These are phyloP conservation scores for Zaprionus inermis DNA, from an alignment of 1,140 invertebrate genomes.

Conservation along the genomic window DNA sequence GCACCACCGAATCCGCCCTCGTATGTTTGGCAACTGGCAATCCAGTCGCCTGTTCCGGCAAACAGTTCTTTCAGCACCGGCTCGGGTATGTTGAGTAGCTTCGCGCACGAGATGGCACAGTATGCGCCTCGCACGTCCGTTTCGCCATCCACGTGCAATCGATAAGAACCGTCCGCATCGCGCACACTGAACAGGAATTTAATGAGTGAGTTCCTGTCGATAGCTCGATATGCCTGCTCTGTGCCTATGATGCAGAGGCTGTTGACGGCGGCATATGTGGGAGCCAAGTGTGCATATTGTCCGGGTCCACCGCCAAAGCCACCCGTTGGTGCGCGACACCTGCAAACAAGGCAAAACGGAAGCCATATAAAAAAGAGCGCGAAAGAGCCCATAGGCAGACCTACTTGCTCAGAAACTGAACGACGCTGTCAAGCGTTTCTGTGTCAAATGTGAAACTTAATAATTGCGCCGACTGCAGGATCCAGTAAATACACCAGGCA, in stretches of 20 bases:
- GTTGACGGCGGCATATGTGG: slow-evolving; percentile 98
- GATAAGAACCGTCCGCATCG: slow-evolving; percentile 94
- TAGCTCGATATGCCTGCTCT: slow-evolving; percentile 92
- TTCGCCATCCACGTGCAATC: slow-evolving; percentile 97
- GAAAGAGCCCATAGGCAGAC: not conserved
- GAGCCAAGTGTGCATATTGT: slow-evolving; percentile 96
- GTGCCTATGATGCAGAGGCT: slow-evolving; percentile 95
- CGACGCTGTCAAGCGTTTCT: slow-evolving; percentile 88
- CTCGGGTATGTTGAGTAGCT: slow-evolving; percentile 90
- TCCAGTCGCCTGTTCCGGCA: slow-evolving; percentile 94
- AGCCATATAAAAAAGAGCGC: not conserved
- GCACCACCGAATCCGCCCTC: slow-evolving; percentile 98
- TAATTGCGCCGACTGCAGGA: slow-evolving; percentile 94
- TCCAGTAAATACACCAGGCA: slow-evolving; percentile 98
- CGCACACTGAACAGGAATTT: slow-evolving; percentile 92
- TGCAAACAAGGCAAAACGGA: slow-evolving; percentile 61
- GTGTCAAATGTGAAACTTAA: slow-evolving; percentile 90
- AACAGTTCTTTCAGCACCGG: slow-evolving; percentile 90
- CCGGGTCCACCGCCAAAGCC: slow-evolving; percentile 97
- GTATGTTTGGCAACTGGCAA: slow-evolving; percentile 97
- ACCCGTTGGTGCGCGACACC: slow-evolving; percentile 92
- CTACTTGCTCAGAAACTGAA: slow-evolving; percentile 87
- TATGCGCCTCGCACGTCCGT: slow-evolving; percentile 97
- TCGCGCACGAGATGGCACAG: slow-evolving; percentile 96
- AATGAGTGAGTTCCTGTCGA: slow-evolving; percentile 91